phyloP scores from a whole-genome alignment of 2,797 vertebrate species.

The Lagocephalus sceleratus region DNA sequence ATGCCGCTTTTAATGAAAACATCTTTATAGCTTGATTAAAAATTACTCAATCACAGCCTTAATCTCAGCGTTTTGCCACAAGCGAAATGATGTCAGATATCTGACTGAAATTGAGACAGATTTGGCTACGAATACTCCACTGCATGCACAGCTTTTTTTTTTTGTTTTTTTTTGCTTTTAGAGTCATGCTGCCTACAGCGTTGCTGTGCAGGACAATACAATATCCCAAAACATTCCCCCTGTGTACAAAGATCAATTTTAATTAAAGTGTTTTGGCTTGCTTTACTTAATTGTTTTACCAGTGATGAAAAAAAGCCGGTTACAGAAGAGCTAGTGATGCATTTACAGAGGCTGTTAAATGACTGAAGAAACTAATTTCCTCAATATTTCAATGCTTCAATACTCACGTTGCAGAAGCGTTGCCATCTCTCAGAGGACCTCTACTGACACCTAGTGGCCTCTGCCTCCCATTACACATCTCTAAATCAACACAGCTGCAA shows the following conservation, averaged over 20 bases:
- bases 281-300: too few species aligned
- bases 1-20: conserved; percentile 56
- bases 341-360: too few species aligned
- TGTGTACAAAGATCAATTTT: too few species aligned
- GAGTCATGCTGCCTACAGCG: neutral
- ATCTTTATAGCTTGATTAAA: conserved; percentile 52
- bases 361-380: neutral
- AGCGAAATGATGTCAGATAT: conserved; percentile 43
- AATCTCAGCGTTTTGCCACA: conserved; percentile 43
- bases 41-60: conserved; percentile 54
- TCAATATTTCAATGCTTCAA: neutral
- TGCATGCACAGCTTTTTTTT: conserved; percentile 7
- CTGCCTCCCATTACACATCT: neutral
- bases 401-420: neutral
- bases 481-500: neutral
- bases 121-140: conserved; percentile 13
- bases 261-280: too few species aligned
- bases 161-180: too few species aligned
- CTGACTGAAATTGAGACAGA: neutral
- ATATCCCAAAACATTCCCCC: too few species aligned
- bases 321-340: too few species aligned
- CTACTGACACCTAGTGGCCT: conserved; percentile 64
- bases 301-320: too few species aligned
- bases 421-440: conserved; percentile 3
- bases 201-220: too few species aligned